phyloP scores from a whole-genome alignment of 2,113 vertebrate species.

The Seriola aureovittata region DNA sequence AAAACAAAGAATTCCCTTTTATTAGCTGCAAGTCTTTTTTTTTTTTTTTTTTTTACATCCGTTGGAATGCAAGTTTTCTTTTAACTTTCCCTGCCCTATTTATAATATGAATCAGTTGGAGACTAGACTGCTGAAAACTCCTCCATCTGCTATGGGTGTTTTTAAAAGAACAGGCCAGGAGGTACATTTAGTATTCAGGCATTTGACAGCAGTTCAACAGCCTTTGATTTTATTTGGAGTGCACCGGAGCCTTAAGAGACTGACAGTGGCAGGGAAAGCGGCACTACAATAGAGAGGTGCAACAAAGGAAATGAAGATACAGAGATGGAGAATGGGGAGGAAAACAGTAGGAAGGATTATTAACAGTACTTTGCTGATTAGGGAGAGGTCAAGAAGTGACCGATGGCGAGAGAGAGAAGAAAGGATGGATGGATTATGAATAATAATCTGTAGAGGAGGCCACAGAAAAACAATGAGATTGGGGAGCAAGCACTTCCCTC shows the following conservation, averaged over 20 bases:
- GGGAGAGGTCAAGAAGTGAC: slow-evolving; percentile 19
- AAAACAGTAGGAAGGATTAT: slow-evolving; percentile 1
- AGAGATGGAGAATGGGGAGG: background rate
- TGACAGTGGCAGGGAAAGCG: background rate
- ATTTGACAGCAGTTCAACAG: slow-evolving; percentile 40
- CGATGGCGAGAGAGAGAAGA: background rate
- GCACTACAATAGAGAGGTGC: slow-evolving; percentile 18
- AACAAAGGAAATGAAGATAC: slow-evolving; percentile 11
- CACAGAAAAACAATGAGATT: slow-evolving; percentile 19
- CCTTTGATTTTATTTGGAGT: slow-evolving; percentile 26
- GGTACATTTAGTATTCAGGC: slow-evolving; percentile 16
- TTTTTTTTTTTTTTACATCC: background rate
- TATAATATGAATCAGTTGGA: slow-evolving; percentile 1
- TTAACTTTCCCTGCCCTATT: background rate
- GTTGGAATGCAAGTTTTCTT: background rate
- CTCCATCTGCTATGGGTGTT: slow-evolving; percentile 26
- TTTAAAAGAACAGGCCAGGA: slow-evolving; percentile 38
- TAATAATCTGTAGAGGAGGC: slow-evolving; percentile 39
- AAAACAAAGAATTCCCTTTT: background rate
- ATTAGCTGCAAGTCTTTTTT: background rate
- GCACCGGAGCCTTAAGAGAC: slow-evolving; percentile 18
- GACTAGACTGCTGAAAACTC: slow-evolving; percentile 1
- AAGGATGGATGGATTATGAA: slow-evolving; percentile 20
- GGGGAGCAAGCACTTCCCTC: slow-evolving; percentile 1
- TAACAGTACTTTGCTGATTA: slow-evolving; percentile 36